Base-by-base conservation (phyloP, 2,113 vertebrate species). In the Rhynchomys soricoides region DNA sequence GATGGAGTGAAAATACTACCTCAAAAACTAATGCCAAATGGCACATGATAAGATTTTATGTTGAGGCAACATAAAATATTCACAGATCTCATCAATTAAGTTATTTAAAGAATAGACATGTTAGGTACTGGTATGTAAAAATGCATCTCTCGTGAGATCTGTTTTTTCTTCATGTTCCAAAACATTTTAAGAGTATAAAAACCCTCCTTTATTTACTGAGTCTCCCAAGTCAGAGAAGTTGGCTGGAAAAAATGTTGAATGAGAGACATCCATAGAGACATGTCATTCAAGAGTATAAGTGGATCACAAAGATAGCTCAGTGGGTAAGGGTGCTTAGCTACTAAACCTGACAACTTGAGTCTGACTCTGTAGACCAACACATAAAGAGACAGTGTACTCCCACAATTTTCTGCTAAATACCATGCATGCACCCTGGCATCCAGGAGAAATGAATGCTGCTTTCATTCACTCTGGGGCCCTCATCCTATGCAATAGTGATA, bases 251-350 rank as follows among this genome's bases (percentile, higher is more conserved):
- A 45, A 96, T 21, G 43, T 64, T 59, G 70, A 31, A 75, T 29
- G 4, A 24, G 15, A 96, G 15, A 1, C 0, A 9, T 17, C 16
- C 10, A 9, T 45, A 45, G 19, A 43, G 22, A 52, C 0, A 93
- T 19, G 24, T 7, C 22, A 0, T 48, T 59, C 17, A 0, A 0
- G 57, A 3, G 2, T 31, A 31, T 21, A 66, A 15, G 15, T 68
- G 43, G 43, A 6, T 37, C 31, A 50, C 31, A 48, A 48, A 34
- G 31, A 86, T 22, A 3, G 31, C 6, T 68, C 62, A 24, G 19
- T 37, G 16, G 19, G 5, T 66, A 68, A 86, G 43, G 43, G 0
- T 37, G 29, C 29, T 66, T 86, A 31, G 7, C 10, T 34, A 66
- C 83, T 34, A 68, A 66, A 43, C 62, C 29, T 50, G 31, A 50